These are phyloP conservation scores for Anorthoa munda DNA, from an alignment of 2,888 invertebrate species.

Conservation along the genomic window DNA sequence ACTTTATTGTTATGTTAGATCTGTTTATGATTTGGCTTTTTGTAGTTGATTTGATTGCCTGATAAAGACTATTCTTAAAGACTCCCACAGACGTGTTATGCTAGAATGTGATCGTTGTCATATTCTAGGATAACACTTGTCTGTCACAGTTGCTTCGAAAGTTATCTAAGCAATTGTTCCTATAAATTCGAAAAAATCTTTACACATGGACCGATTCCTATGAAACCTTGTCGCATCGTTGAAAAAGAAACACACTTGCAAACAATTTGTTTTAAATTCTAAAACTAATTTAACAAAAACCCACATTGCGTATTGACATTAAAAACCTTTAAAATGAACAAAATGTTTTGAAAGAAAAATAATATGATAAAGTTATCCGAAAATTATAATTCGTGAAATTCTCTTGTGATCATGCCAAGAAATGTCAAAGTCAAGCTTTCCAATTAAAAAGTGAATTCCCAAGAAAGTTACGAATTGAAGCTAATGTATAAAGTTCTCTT, in stretches of 20 bases:
- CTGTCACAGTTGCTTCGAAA: too few species aligned
- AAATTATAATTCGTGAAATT: conserved; percentile 41
- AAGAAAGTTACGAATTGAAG: conserved; percentile 19
- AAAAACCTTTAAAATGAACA: neutral
- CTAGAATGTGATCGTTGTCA: too few species aligned
- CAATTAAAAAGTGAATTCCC: conserved; percentile 17
- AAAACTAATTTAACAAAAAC: neutral
- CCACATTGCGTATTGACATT: neutral
- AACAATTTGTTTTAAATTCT: neutral
- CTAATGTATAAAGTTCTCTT: conserved; percentile 17
- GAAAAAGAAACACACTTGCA: too few species aligned
- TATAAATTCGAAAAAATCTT: too few species aligned
- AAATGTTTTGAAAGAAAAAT: conserved; percentile 27
- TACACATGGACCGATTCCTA: too few species aligned
- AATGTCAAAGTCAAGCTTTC: conserved; percentile 36
- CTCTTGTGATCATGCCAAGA: conserved; percentile 37
- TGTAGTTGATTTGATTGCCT: neutral
- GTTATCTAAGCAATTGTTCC: too few species aligned
- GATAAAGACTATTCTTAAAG: too few species aligned
- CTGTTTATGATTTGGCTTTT: neutral
- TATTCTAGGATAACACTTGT: too few species aligned
- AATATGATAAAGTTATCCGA: conserved; percentile 5
- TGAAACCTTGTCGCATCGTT: too few species aligned
- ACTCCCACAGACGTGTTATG: too few species aligned
- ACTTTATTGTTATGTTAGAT: conserved; percentile 3